Evolutionary conservation across 1,140 invertebrate species (phyloP), one percentile per base, ranked within the genome.

Genomic region (Heterodera schachtii): DNA sequence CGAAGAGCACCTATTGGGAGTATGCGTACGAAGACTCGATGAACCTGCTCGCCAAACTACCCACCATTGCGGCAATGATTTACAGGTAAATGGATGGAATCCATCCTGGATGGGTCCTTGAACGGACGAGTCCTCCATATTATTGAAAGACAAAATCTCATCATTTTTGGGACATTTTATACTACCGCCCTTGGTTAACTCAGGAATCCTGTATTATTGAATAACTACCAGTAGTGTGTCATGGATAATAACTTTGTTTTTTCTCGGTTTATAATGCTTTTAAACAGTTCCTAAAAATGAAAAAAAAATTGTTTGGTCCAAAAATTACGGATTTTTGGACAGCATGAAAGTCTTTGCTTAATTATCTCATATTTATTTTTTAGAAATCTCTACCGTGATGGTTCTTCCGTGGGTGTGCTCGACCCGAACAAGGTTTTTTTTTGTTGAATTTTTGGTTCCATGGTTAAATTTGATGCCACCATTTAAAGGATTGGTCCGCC

Each of bases 11-110:
- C 86, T 96, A 95, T 89, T 97, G 95, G 95, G 94, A 98, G 92
- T 93, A 94, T 91, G 90, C 87, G 73, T 87, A 85, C 69, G 96
- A 98, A 91, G 96, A 98, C 90, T 93, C 95, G 31, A 96, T 98
- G 94, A 95, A 97, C 91, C 91, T 98, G 84, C 96, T 98, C 90
- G 96, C 96, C 57, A 98, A 98, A 91, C 91, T 98, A 84, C 95
- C 96, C 0, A 95, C 95, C 41, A 93, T 98, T 31, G 96, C 96
- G 11, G 95, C 96, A 2, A 95, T 95, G 4, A 98, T 98, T 82
- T 98, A 98, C 90, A 86, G 80, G 84, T 82, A 21, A 57, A 31
- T 31, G 31, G 31, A 31, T 31, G 31, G 31, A 1, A 31, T 7
- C 73, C 16, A 73, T 76, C 3, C 49, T 8, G 57, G 5, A 64